Evolutionary conservation across 2,797 vertebrate genomes (phyloP), one percentile per base, ranked within the genome.

Genomic region (Lacerta viridis): DNA sequence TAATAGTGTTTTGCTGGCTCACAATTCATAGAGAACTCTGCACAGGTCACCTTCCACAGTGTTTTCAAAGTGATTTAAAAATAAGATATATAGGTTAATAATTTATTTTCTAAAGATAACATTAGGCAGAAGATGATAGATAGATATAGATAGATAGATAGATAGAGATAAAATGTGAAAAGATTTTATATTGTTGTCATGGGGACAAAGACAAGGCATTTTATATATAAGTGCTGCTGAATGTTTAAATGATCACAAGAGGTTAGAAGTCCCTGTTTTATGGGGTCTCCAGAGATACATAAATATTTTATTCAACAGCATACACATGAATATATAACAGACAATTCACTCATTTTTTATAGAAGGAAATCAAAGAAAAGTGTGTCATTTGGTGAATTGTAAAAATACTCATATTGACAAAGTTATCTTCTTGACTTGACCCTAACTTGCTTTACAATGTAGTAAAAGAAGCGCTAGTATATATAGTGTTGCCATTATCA

Each of bases 391-490:
- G 10, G 23, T 71, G 36, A 92, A 91, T 25, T 17, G 29, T 2
- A 1, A 1, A 36, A 79, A 79, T 75, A 15, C 29, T 80, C 2
- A 36, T 3, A 77, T 77, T 66, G 20, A 64, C 8, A 68, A 43
- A 39, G 61, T 23, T 33, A 84, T 39, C 5, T 36, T 89, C 69
- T 13, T 80, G 77, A 59, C 50, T n/a, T 59, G 0, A 79, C 66
- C 11, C 2, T 41, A 85, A 46, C 75, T 89, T 91, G 79, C 33
- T 41, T 90, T 78, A 80, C 76, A 61, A 84, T 50, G 88, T 84
- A 61, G 72, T 33, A 78, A 84, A 96, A 95, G 7, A 50, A 50
- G 20, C 46, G n/a, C 27, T 50, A 39, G 46, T 46, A 41, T 61
- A 59, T 17, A 27, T 4, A 69, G 15, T 50, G 20, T 79, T 79